phyloP scores from a whole-genome alignment of 2,113 vertebrate species.

The Cyprinodon variegatus region DNA sequence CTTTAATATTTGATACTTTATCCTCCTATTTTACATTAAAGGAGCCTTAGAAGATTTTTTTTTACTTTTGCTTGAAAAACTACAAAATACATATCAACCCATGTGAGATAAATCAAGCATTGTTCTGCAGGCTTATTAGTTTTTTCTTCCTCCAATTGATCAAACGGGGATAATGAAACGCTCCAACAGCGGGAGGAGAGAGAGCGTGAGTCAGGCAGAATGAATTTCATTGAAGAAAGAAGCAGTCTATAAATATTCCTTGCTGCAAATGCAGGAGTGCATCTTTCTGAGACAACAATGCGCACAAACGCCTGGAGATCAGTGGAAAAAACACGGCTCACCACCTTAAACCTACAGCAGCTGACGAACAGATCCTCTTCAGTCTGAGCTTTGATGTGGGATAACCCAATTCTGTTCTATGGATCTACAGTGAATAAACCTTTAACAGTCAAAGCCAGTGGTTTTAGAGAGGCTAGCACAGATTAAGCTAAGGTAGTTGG shows the following conservation, averaged over 20 bases:
- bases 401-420: slow-evolving; percentile 17
- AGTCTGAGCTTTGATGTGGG: not conserved
- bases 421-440: slow-evolving; percentile 10
- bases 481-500: too few species aligned
- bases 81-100: not conserved
- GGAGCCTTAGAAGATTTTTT: not conserved
- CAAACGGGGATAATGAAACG: slow-evolving; percentile 36
- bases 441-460: slow-evolving; percentile 7
- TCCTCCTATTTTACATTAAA: not conserved
- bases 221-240: slow-evolving; percentile 70
- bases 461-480: too few species aligned
- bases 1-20: not conserved
- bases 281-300: slow-evolving; percentile 46
- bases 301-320: slow-evolving; percentile 45
- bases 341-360: not conserved
- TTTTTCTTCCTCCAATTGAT: slow-evolving; percentile 55
- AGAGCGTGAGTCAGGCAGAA: slow-evolving; percentile 60
- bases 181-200: slow-evolving; percentile 46
- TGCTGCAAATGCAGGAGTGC: slow-evolving; percentile 48
- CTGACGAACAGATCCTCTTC: not conserved
- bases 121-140: not conserved
- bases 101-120: not conserved
- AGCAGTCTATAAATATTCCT: slow-evolving; percentile 56
- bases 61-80: not conserved
- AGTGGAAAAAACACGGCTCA: slow-evolving; percentile 13